phyloP scores from a whole-genome alignment of 2,888 invertebrate species.

The Halictus quadricinctus region DNA sequence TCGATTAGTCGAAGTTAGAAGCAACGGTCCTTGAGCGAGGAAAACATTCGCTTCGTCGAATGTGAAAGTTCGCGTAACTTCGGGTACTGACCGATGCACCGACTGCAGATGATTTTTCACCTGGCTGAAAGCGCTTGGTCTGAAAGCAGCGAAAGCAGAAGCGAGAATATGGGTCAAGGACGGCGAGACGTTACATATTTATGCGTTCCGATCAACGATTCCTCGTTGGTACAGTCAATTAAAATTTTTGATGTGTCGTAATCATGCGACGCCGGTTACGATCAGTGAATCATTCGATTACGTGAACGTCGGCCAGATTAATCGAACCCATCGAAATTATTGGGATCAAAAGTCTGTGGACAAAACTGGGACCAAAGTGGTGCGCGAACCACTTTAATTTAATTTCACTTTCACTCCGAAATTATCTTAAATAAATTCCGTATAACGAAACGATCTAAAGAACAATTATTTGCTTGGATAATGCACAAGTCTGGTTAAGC shows the following conservation, averaged over 20 bases:
- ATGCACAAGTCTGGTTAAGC: neutral
- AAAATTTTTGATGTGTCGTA: neutral
- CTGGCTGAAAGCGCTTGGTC: neutral
- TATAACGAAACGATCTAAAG: neutral
- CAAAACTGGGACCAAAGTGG: neutral
- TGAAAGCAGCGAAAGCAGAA: constrained; percentile 1
- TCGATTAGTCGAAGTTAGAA: neutral
- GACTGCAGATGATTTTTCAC: neutral
- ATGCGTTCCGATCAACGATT: neutral
- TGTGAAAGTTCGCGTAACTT: constrained; percentile 31
- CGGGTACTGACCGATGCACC: neutral
- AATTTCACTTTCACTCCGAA: constrained; percentile 63
- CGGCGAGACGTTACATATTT: neutral
- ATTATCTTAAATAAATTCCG: neutral
- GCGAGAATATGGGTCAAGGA: constrained; percentile 23
- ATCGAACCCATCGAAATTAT: neutral
- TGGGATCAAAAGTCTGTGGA: neutral
- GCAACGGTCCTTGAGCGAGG: constrained; percentile 62
- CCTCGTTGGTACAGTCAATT: neutral
- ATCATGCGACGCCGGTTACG: neutral
- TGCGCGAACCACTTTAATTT: constrained; percentile 20
- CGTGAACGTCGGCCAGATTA: neutral
- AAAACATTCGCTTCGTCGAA: constrained; percentile 16
- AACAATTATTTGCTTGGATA: neutral
- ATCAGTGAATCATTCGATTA: neutral